A percentile compares a stretch with the other conserved stretches of the same genome.
These are phyloP conservation scores for Lithophane socia DNA, from an alignment of 2,888 invertebrate species.

Conservation along the genomic window DNA sequence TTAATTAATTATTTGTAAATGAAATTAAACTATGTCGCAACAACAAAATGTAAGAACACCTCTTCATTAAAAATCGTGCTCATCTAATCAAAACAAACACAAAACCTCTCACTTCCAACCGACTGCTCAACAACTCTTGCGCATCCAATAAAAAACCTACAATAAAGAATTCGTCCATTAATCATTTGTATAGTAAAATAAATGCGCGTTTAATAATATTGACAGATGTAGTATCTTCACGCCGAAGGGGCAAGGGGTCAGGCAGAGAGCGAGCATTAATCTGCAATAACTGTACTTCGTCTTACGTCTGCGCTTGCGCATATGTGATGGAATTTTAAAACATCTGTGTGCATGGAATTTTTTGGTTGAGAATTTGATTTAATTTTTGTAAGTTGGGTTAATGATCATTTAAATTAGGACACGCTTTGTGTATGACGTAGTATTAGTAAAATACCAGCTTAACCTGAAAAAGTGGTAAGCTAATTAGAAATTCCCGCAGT, in stretches of 20 bases:
- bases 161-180: constrained; percentile 63
- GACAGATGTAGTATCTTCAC: constrained; percentile 68
- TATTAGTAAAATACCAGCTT: background rate
- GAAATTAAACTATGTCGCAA: constrained; percentile 23
- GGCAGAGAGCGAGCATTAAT: constrained; percentile 65
- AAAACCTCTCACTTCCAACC: constrained; percentile 50
- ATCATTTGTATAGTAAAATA: constrained; percentile 54
- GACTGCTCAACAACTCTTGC: constrained; percentile 44
- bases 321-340: constrained; percentile 52
- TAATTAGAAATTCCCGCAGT: background rate
- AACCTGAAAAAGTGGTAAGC: background rate
- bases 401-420: background rate
- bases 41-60: constrained; percentile 29
- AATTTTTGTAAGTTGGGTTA: background rate
- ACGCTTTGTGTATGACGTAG: background rate
- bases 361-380: background rate
- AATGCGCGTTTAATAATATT: constrained; percentile 67
- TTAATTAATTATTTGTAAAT: background rate
- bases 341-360: constrained; percentile 18
- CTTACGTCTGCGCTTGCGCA: constrained; percentile 56
- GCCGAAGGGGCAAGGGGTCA: constrained; percentile 59
- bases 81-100: constrained; percentile 52
- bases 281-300: constrained; percentile 65
- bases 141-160: constrained; percentile 46
- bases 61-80: constrained; percentile 39